phyloP scores from a whole-genome alignment of 2,797 vertebrate species.

The Sebastes diaconus region DNA sequence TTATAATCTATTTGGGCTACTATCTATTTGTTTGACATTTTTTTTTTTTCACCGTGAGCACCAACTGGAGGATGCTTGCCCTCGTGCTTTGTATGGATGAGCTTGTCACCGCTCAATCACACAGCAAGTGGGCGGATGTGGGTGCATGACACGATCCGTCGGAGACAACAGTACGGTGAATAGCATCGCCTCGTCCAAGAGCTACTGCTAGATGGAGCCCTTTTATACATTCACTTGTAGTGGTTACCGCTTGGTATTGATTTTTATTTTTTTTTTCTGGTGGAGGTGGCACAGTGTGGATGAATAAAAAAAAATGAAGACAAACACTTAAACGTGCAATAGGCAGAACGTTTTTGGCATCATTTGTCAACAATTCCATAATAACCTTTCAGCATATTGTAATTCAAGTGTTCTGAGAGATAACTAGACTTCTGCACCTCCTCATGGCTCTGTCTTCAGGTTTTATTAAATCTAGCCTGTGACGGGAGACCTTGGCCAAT shows the following conservation, averaged over 20 bases:
- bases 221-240: no score
- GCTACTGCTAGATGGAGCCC: neutral
- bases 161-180: neutral
- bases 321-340: neutral
- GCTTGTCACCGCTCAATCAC: neutral
- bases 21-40: neutral
- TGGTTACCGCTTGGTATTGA: neutral
- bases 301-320: neutral
- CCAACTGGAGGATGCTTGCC: neutral
- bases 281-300: neutral
- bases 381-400: no score
- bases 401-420: no score
- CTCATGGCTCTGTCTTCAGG: no score
- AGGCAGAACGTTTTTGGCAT: no score
- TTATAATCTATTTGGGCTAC: neutral
- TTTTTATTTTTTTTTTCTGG: neutral
- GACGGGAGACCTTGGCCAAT: no score
- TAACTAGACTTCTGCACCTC: no score
- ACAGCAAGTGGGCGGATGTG: neutral
- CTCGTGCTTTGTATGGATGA: neutral
- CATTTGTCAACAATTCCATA: no score
- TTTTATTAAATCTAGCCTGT: rapidly evolving
- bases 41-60: neutral
- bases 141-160: neutral
- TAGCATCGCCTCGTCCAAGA: neutral